Percentiles rank a stretch among this genome's conserved stretches.
Evolutionary conservation across 2,797 vertebrate species (phyloP).

Genomic region (Gadopsis bispinosus): DNA sequence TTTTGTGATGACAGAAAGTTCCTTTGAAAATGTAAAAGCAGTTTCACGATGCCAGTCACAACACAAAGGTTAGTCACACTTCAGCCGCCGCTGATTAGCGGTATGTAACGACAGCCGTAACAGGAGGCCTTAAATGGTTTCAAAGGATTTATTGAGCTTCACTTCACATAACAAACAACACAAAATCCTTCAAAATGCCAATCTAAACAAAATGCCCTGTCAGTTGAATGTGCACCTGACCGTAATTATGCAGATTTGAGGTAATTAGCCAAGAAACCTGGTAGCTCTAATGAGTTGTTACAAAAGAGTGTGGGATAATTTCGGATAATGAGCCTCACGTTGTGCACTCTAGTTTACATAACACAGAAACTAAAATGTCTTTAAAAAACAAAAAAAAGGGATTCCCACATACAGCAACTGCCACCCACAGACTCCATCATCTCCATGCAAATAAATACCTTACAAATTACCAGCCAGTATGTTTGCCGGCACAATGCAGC

Average conservation of each 20-base stretch:
- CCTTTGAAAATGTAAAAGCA: not conserved
- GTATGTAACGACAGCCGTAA: not conserved
- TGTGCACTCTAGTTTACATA: conserved; percentile 33
- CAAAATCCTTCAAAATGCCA: conserved; percentile 47
- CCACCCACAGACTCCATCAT: conserved; percentile 29
- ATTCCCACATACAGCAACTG: conserved; percentile 20
- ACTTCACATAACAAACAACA: conserved; percentile 38
- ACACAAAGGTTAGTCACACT: conserved; percentile 21
- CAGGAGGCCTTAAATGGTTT: conserved; percentile 22
- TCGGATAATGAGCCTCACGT: conserved; percentile 54
- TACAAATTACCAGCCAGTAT: conserved; percentile 4
- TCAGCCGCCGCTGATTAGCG: conserved; percentile 4
- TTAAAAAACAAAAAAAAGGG: not conserved
- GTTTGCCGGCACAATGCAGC: not conserved
- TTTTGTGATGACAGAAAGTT: not conserved
- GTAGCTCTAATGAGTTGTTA: conserved; percentile 59
- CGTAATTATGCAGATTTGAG: conserved; percentile 66
- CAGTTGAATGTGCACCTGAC: conserved; percentile 62
- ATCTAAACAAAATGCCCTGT: conserved; percentile 50
- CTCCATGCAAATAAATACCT: conserved; percentile 30
- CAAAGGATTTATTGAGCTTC: conserved; percentile 36
- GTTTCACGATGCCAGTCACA: not conserved
- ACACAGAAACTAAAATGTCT: conserved; percentile 21
- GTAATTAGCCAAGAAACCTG: conserved; percentile 63
- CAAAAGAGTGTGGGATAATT: conserved; percentile 44